Conservation (phyloP, 2,113 vertebrate species). For the Pollachius pollachius region DNA sequence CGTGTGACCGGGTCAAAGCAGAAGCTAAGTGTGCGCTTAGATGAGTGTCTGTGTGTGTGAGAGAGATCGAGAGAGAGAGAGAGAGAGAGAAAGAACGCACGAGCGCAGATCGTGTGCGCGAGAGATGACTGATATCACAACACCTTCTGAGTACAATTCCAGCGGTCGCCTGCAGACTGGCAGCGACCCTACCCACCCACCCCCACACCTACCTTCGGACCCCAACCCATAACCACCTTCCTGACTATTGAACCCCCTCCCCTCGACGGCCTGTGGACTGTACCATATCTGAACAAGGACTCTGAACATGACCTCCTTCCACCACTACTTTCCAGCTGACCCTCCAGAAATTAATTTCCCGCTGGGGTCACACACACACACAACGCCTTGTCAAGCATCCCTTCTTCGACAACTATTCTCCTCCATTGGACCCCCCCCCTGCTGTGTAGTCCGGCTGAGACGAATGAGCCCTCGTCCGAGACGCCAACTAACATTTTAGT, state of each 20-base stretch:
- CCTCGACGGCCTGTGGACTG: conserved; percentile 10
- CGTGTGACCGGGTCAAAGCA: conserved; percentile 57
- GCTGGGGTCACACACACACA: not conserved
- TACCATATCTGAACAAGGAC: conserved; percentile 8
- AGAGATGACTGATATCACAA: conserved; percentile 92
- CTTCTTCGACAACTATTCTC: not conserved
- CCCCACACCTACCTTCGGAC: conserved; percentile 2
- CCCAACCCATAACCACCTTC: not conserved
- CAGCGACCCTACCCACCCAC: conserved; percentile 44
- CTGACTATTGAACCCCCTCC: conserved; percentile 33
- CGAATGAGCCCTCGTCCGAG: too few species aligned
- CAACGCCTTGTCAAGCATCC: conserved; percentile 3
- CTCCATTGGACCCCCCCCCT: conserved; percentile 5
- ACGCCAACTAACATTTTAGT: too few species aligned
- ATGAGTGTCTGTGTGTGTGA: conserved; percentile 88
- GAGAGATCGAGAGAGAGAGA: conserved; percentile 78
- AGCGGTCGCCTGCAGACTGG: conserved; percentile 66
- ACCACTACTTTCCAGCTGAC: too few species aligned
- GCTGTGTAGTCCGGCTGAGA: too few species aligned
- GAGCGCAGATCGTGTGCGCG: conserved; percentile 84
- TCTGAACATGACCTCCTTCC: not conserved
- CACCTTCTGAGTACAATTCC: conserved; percentile 82
- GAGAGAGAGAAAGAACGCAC: conserved; percentile 73
- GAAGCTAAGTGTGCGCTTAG: conserved; percentile 86
- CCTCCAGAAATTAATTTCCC: too few species aligned